A percentile compares a stretch with the other conserved stretches of the same genome.
Evolutionary conservation across 2,113 vertebrate genomes (phyloP).

Genomic region (Pimephales promelas): DNA sequence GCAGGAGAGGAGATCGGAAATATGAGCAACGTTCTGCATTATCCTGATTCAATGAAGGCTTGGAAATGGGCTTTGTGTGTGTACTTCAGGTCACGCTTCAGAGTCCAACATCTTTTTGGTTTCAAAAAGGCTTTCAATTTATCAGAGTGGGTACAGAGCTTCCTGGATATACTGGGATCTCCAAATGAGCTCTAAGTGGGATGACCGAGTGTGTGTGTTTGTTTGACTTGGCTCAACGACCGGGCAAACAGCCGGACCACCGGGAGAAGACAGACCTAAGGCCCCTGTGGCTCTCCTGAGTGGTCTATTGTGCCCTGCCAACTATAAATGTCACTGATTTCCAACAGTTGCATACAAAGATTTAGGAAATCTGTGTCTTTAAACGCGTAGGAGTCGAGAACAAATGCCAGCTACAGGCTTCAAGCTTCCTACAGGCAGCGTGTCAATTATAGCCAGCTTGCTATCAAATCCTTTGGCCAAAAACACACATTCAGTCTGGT

Average conservation of each 20-base stretch:
- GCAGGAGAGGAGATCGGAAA: conserved; percentile 20
- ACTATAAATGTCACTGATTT: conserved; percentile 53
- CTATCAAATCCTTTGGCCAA: conserved; percentile 12
- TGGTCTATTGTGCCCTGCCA: conserved; percentile 41
- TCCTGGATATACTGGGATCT: conserved; percentile 47
- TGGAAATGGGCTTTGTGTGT: conserved; percentile 35
- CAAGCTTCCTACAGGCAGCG: background rate
- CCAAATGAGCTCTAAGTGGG: conserved; percentile 20
- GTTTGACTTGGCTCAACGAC: conserved; percentile 49
- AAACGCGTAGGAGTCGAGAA: background rate
- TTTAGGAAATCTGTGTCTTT: background rate
- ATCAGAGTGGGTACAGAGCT: conserved; percentile 41
- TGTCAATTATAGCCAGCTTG: conserved; percentile 8
- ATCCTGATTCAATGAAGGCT: conserved; percentile 32
- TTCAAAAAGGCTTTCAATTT: conserved; percentile 41
- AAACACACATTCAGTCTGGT: conserved; percentile 19
- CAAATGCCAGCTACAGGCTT: conserved; percentile 13
- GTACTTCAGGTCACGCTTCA: conserved; percentile 39
- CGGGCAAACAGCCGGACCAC: conserved; percentile 46
- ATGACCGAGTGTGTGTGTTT: conserved; percentile 24
- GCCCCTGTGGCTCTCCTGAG: conserved; percentile 39
- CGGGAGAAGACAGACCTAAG: conserved; percentile 22
- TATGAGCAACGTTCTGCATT: conserved; percentile 38
- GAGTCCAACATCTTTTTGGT: conserved; percentile 29
- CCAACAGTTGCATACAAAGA: conserved; percentile 34